Base-by-base conservation (phyloP, 2,797 vertebrate species). In the Orestias chungarensis region DNA sequence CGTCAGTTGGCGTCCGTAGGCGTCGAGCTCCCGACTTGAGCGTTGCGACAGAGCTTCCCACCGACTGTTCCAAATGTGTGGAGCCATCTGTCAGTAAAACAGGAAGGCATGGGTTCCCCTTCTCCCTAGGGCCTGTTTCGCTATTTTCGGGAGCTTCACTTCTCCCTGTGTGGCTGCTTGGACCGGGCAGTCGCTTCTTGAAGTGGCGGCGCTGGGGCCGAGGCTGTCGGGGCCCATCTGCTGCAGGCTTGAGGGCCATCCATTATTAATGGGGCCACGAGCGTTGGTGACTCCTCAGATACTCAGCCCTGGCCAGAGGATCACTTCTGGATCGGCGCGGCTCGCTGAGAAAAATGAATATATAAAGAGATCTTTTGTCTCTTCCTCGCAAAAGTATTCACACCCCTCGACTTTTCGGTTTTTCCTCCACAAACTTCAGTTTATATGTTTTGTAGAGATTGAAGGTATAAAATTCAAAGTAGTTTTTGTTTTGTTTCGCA, bases 251-350 rank as follows among this genome's bases (percentile, higher is more conserved):
- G 92, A 95, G 95, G 95, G 92, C 93, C 91, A 96, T 99, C 94
- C 95, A 98, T 99, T 98, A 98, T 98, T 99, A 97, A 99, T 97
- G 95, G 95, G 94, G 94, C 94, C 94, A 94, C 88, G 89, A 90
- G 83, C 89, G 89, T 87, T 92, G 76, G 94, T 94, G 91, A 94
- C 96, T 95, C 95, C 94, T 97, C 96, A 95, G 95, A 95, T 96
- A 96, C 96, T 95, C 96, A 97, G 96, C 93, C 94, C 95, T 96
- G 96, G 95, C 96, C 96, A 93, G 94, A 97, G 96, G 94, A 96
- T 94, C 91, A 44, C 94, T 95, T 96, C 94, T 95, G 94, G 94
- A 93, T 95, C 92, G 94, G 95, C 95, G 95, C 92, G 89, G 94
- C 86, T 87, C 77, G 64, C 65, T 25, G 62, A 64, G 20, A 78